A percentile compares a stretch with the other conserved stretches of the same genome.
Conservation (phyloP, 2,888 invertebrate species). For the Drosophila setosimentum region DNA sequence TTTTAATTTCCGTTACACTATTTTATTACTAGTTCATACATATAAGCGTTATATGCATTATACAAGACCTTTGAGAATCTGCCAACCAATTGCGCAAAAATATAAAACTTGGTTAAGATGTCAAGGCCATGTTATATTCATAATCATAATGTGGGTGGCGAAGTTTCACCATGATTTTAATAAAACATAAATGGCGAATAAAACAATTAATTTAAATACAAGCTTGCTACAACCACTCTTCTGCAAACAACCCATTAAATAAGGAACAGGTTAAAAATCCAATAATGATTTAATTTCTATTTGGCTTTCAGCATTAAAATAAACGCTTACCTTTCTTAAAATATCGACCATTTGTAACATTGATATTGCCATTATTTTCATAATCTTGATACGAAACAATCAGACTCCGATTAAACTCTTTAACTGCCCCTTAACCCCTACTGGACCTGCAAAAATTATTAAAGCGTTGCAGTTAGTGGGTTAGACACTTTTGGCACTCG, state of each 20-base stretch:
- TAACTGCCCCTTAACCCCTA: neutral
- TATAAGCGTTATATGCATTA: neutral
- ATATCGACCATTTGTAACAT: neutral
- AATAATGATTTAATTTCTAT: neutral
- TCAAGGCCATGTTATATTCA: neutral
- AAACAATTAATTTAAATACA: neutral
- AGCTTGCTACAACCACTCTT: too few species aligned
- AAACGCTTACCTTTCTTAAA: neutral
- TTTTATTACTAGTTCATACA: neutral
- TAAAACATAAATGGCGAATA: neutral
- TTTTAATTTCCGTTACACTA: fast-evolving
- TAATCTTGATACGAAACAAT: neutral
- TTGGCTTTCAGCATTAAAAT: neutral
- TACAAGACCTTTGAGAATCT: neutral
- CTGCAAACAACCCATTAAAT: neutral
- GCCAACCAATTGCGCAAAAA: neutral
- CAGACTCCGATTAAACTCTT: neutral
- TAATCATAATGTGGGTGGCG: neutral
- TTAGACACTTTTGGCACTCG: conserved; percentile 8
- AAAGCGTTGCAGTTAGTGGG: conserved; percentile 1
- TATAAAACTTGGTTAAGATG: neutral
- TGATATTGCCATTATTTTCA: neutral
- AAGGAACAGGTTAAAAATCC: neutral
- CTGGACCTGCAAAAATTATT: conserved; percentile 13
- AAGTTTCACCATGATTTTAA: neutral